phyloP scores from a whole-genome alignment of 2,888 invertebrate genomes.

The Drosophila pseudotakahashii region DNA sequence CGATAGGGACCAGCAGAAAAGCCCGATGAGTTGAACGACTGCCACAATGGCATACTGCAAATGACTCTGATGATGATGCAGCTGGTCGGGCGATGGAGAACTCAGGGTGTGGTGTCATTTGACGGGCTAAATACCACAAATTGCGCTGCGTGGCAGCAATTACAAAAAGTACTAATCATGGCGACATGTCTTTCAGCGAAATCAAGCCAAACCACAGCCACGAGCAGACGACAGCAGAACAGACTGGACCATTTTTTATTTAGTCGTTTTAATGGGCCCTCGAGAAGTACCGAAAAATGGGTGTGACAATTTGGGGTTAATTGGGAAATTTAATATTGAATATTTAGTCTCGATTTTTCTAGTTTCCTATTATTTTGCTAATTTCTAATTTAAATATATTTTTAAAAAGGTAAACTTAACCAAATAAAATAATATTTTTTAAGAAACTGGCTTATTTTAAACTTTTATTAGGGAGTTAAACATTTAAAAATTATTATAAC shows the following conservation, averaged over 20 bases:
- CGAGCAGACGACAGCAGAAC: conserved; percentile 35
- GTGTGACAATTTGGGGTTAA: not conserved
- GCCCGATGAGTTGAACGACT: conserved; percentile 34
- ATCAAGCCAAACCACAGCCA: conserved; percentile 52
- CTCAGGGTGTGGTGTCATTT: conserved; percentile 62
- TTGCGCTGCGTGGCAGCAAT: conserved; percentile 74
- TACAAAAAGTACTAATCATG: conserved; percentile 74
- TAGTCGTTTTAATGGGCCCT: conserved; percentile 4
- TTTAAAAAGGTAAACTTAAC: too few relatives aligned
- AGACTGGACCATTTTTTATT: conserved; percentile 9
- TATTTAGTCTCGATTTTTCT: too few relatives aligned
- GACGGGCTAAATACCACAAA: conserved; percentile 76
- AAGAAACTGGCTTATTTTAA: too few relatives aligned
- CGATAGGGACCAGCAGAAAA: conserved; percentile 7
- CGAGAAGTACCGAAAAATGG: not conserved
- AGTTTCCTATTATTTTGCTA: not conserved
- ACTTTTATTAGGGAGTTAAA: too few relatives aligned
- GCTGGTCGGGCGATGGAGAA: conserved; percentile 23
- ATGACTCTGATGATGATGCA: conserved; percentile 32
- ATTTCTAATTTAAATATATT: not conserved
- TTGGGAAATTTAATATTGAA: not conserved
- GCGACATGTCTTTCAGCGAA: conserved; percentile 51
- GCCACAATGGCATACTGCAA: conserved; percentile 30
- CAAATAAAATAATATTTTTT: not conserved
- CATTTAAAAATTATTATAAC: too few relatives aligned